Evolutionary conservation across 2,797 vertebrate species (phyloP), one percentile per base, ranked within the genome.

Genomic region (Prunella strophiata): DNA sequence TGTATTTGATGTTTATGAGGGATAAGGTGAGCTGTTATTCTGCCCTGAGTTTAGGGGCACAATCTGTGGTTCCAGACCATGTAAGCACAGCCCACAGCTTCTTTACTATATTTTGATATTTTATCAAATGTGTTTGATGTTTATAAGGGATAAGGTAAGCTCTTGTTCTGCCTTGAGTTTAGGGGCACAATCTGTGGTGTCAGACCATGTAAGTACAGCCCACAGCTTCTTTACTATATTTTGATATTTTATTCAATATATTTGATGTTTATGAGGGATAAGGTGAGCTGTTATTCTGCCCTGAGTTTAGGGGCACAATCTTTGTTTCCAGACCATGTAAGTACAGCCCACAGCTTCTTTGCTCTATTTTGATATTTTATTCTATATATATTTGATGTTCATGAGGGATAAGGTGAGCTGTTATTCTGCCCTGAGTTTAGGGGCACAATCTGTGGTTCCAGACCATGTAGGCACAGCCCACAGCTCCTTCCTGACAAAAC

Each of bases 321-420:
- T 54, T 36, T 43, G 32, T 2, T 45, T 5, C 3, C 36, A 61
- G 36, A 40, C 58, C 26, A 34, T 34, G 34, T 34, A n/a, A n/a
- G n/a, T n/a, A n/a, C n/a, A n/a, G n/a, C n/a, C 34, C 34, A 34
- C 34, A 7, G 34, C 34, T 34, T 13, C 16, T 38, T 71, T 42
- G 8, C 10, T 38, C 0, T 22, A 7, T 52, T 79, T 73, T 52
- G n/a, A 5, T 50, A 2, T 42, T 10, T 32, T 62, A 9, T 13
- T n/a, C n/a, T 62, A 15, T 27, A 9, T 0, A 0, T 8, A 3
- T 10, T 9, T 42, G 26, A 2, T 66, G 34, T 52, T 86, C 8
- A 0, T 54, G 15, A 43, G 9, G 40, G 4, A 3, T 40, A 16
- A 21, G 0, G 1, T 0, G 1, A 7, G 21, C 12, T 70, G n/a